Evolutionary conservation across 2,797 vertebrate species (phyloP).

Genomic region (Danio albolineatus): DNA sequence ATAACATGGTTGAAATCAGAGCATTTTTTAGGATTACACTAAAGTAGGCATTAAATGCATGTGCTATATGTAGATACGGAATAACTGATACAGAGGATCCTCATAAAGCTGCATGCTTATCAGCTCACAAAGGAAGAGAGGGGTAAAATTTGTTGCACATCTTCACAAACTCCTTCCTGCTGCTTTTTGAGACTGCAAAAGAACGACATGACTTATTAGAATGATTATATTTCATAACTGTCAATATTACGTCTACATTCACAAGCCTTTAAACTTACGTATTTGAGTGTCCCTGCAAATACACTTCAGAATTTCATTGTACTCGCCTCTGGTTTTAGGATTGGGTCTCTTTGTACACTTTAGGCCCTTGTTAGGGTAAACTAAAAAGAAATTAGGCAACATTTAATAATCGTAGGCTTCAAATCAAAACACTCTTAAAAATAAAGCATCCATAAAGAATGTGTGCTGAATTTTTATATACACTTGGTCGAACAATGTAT

Average conservation of each 20-base stretch:
- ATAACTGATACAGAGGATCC: not conserved
- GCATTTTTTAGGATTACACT: not conserved
- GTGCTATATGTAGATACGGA: not conserved
- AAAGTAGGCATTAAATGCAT: not conserved
- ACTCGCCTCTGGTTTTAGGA: not conserved
- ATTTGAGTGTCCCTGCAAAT: not conserved
- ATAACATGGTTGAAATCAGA: not conserved
- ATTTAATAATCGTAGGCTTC: not conserved
- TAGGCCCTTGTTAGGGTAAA: not conserved
- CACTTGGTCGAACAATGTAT: too few relatives aligned
- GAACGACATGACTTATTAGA: not conserved
- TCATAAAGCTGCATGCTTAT: not conserved
- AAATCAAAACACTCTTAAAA: not conserved
- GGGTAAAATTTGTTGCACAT: not conserved
- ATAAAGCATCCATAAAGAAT: too few relatives aligned
- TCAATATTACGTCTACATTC: not conserved
- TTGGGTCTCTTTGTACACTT: not conserved
- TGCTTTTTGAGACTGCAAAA: not conserved
- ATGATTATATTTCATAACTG: not conserved
- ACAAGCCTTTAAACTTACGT: not conserved
- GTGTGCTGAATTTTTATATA: too few relatives aligned
- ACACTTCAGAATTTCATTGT: not conserved
- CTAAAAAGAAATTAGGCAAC: not conserved
- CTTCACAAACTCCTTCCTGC: not conserved
- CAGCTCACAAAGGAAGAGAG: slow-evolving; percentile 4